Conservation (phyloP, 2,888 invertebrate genomes). For the Falcaria lacertinaria region DNA sequence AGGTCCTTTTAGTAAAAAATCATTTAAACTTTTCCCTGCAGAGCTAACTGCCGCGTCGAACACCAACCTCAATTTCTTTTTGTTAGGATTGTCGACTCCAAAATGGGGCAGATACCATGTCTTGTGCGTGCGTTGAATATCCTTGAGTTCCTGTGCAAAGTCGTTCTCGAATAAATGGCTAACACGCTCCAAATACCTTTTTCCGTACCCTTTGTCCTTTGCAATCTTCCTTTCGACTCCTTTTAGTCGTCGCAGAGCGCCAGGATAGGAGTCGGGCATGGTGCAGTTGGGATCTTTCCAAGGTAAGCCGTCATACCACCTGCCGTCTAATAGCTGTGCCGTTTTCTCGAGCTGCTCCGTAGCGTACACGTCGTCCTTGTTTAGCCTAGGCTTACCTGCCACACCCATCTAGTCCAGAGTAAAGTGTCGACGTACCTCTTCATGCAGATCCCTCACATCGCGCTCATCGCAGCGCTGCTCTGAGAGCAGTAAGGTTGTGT, state of each 20-base stretch:
- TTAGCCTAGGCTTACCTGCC: background rate
- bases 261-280: slow-evolving; percentile 11
- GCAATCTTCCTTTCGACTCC: background rate
- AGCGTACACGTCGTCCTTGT: background rate
- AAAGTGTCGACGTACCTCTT: background rate
- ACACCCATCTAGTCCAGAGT: background rate
- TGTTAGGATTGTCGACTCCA: slow-evolving; percentile 14
- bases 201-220: background rate
- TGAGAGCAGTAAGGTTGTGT: too few species aligned
- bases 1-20: slow-evolving; percentile 17
- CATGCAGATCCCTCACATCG: too few species aligned
- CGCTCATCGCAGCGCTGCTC: too few species aligned
- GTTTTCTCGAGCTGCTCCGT: background rate
- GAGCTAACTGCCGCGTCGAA: slow-evolving; percentile 15
- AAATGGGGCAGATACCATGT: slow-evolving; percentile 10
- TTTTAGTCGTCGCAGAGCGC: background rate
- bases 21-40: slow-evolving; percentile 13
- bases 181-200: background rate
- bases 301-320: slow-evolving; percentile 20
- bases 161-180: background rate
- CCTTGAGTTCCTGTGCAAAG: background rate
- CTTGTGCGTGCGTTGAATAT: background rate
- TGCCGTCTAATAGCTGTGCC: slow-evolving; percentile 9
- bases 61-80: slow-evolving; percentile 16
- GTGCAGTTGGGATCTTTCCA: slow-evolving; percentile 14